These are phyloP conservation scores for Drosophila willistoni DNA, from an alignment of 1,140 invertebrate species.

Conservation along the genomic window DNA sequence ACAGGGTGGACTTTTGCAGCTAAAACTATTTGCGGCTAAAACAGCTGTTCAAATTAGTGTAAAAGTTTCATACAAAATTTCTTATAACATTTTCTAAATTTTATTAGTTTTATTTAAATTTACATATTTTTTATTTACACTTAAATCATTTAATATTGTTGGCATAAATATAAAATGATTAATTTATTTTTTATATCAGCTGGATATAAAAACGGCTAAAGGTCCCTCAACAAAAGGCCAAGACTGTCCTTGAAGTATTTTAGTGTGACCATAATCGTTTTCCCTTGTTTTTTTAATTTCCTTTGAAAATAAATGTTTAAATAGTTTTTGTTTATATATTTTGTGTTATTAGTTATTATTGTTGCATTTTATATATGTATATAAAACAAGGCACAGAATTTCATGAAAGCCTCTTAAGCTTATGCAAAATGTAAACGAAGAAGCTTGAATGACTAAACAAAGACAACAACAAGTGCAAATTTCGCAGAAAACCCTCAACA, in stretches of 20 bases:
- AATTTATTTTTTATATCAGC: neutral
- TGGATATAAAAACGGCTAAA: neutral
- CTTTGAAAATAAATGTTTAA: conserved; percentile 6
- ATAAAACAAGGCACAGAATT: neutral
- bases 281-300: conserved; percentile 12
- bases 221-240: neutral
- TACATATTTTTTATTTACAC: neutral
- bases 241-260: neutral
- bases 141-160: neutral
- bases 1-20: neutral
- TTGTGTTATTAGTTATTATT: conserved; percentile 3
- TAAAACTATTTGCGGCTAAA: neutral
- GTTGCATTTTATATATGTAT: neutral
- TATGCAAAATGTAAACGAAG: neutral
- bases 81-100: neutral
- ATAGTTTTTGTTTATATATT: conserved; percentile 12
- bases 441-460: neutral
- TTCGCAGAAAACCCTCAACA: conserved; percentile 9
- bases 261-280: conserved; percentile 2
- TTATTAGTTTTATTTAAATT: neutral
- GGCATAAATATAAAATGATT: neutral
- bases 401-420: neutral
- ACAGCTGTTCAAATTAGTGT: too few species aligned
- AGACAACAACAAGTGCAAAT: neutral
- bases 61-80: neutral